phyloP scores from a whole-genome alignment of 2,797 vertebrate genomes.

The Rhadinocentrus ornatus region DNA sequence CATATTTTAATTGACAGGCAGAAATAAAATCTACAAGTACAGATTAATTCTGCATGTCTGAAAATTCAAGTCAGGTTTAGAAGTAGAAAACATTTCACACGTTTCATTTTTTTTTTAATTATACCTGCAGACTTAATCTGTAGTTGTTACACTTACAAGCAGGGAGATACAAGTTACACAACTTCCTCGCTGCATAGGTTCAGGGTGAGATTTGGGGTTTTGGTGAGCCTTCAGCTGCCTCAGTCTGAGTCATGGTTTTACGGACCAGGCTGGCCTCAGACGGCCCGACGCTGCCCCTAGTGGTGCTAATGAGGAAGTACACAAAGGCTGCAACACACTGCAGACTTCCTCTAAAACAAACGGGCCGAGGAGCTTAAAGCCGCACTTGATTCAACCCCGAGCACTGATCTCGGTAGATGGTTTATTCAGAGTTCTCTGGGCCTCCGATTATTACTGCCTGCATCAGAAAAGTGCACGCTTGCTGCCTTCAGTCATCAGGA shows the following conservation, averaged over 20 bases:
- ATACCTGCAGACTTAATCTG: too few relatives aligned
- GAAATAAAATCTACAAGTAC: neutral
- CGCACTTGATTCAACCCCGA: neutral
- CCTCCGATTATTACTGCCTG: neutral
- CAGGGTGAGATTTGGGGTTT: neutral
- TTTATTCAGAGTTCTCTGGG: neutral
- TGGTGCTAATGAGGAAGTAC: conserved; percentile 33
- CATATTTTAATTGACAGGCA: too few relatives aligned
- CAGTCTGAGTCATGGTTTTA: conserved; percentile 10
- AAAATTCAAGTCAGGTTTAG: too few relatives aligned
- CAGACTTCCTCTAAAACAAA: conserved; percentile 20
- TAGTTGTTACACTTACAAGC: too few relatives aligned
- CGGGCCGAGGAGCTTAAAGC: neutral
- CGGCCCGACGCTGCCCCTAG: conserved; percentile 45
- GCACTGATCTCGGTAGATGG: neutral
- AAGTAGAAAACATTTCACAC: too few relatives aligned
- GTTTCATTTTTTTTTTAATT: too few relatives aligned
- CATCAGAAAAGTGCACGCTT: conserved; percentile 44
- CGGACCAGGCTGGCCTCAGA: neutral
- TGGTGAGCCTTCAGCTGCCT: conserved; percentile 29
- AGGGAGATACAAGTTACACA: too few relatives aligned
- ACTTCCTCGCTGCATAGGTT: too few relatives aligned
- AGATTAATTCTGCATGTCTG: neutral
- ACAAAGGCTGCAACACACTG: conserved; percentile 4
- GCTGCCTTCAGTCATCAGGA: conserved; percentile 31